Percentiles rank a stretch among this genome's conserved stretches.
Conservation (phyloP, 2,797 vertebrate genomes). For the Scleropages formosus region DNA sequence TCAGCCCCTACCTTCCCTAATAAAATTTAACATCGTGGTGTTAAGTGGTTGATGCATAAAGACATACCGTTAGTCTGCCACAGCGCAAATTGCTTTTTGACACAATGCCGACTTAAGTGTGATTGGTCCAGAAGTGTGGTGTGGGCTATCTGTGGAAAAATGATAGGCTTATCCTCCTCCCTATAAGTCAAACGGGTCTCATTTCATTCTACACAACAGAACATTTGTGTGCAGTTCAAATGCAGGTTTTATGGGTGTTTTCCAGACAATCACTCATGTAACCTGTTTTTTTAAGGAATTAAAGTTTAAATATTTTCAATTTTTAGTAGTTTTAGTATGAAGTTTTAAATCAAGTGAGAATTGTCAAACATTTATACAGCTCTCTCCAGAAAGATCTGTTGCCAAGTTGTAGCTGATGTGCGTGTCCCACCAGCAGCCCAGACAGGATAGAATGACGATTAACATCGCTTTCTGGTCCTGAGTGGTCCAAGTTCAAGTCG, state of each 20-base stretch:
- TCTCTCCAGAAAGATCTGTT: slow-evolving; percentile 76
- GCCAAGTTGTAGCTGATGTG: slow-evolving; percentile 79
- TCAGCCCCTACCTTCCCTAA: background rate
- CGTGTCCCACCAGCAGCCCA: slow-evolving; percentile 52
- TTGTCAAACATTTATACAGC: slow-evolving; percentile 75
- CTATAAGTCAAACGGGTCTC: slow-evolving; percentile 11
- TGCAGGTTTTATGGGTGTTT: slow-evolving; percentile 23
- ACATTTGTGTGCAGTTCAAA: slow-evolving; percentile 31
- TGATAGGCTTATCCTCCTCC: background rate
- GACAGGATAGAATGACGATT: background rate
- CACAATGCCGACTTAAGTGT: background rate
- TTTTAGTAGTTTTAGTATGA: slow-evolving; percentile 77
- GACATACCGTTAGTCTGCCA: slow-evolving; percentile 18
- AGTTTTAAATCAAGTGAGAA: slow-evolving; percentile 73
- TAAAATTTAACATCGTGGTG: slow-evolving; percentile 27
- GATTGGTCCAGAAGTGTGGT: background rate
- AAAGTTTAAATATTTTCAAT: slow-evolving; percentile 68
- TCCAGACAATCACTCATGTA: slow-evolving; percentile 33
- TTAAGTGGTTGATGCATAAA: slow-evolving; percentile 20
- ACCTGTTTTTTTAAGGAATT: slow-evolving; percentile 28
- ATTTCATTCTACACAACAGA: slow-evolving; percentile 18
- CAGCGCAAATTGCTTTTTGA: background rate
- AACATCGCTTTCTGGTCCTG: slow-evolving; percentile 39
- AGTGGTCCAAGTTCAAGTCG: slow-evolving; percentile 54
- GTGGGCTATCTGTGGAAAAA: slow-evolving; percentile 15